Percentiles rank a stretch among this genome's conserved stretches.
These are phyloP conservation scores for Pantherophis alleghaniensis DNA, from an alignment of 2,797 vertebrate genomes.

Conservation along the genomic window DNA sequence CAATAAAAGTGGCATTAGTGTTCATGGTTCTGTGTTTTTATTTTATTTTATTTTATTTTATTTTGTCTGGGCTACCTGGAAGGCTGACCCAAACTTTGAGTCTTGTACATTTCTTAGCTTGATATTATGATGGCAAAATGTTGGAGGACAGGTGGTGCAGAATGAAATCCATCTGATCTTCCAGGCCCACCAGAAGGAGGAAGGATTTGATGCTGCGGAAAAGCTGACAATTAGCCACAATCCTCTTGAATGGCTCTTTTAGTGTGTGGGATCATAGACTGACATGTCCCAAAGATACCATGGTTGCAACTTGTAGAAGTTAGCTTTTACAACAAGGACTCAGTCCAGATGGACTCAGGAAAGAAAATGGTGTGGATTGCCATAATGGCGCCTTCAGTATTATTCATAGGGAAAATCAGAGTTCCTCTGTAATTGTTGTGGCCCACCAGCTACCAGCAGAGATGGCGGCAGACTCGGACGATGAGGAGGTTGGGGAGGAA, in stretches of 20 bases:
- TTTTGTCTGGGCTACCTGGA: too few relatives aligned
- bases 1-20: neutral
- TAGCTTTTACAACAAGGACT: neutral
- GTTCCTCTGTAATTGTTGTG: too few relatives aligned
- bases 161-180: neutral
- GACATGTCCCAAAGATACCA: neutral
- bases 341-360: neutral
- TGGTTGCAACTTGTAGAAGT: neutral
- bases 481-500: too few relatives aligned
- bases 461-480: too few relatives aligned
- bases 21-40: too few relatives aligned
- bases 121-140: too few relatives aligned
- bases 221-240: neutral
- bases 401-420: too few relatives aligned
- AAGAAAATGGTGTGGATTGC: neutral
- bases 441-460: neutral
- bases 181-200: neutral
- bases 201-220: neutral
- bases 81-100: too few relatives aligned
- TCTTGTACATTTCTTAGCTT: too few relatives aligned
- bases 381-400: too few relatives aligned
- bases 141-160: too few relatives aligned
- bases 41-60: too few relatives aligned
- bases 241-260: neutral
- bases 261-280: neutral